Percentiles rank a stretch among this genome's conserved stretches.
Evolutionary conservation across 2,113 vertebrate genomes (phyloP).

Genomic region (Butorides virescens): DNA sequence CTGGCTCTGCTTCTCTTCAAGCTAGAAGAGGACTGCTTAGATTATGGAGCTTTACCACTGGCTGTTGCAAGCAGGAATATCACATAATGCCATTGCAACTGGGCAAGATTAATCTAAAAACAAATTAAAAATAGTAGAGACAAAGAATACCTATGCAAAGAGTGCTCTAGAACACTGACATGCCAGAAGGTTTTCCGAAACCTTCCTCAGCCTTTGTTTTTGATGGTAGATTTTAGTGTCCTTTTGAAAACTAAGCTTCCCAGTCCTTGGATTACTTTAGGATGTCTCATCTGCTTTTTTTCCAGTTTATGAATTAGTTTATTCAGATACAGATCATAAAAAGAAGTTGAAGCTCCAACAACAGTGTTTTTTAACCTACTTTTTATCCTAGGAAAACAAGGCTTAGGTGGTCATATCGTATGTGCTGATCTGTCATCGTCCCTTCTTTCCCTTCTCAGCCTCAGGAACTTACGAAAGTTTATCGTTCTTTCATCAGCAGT

Average conservation of each 20-base stretch:
- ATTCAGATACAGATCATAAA: background rate
- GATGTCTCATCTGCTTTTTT: background rate
- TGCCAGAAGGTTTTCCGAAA: background rate
- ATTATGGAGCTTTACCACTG: background rate
- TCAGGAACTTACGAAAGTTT: background rate
- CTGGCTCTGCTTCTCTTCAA: background rate
- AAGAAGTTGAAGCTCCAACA: background rate
- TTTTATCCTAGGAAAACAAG: background rate
- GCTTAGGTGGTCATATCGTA: background rate
- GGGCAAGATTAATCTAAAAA: background rate
- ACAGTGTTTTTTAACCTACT: background rate
- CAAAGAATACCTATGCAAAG: background rate
- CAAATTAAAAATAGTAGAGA: background rate
- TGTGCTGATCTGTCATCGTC: background rate
- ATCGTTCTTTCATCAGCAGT: background rate
- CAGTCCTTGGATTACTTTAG: background rate
- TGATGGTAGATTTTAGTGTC: background rate
- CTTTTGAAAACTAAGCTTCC: background rate
- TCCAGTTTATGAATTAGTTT: background rate
- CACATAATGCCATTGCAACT: background rate
- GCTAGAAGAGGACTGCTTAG: background rate
- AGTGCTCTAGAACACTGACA: background rate
- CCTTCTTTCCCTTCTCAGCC: background rate
- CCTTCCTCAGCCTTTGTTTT: background rate
- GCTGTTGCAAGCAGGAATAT: background rate